Base-by-base conservation (phyloP, 2,888 invertebrate genomes). In the Cephus nigrinus region DNA sequence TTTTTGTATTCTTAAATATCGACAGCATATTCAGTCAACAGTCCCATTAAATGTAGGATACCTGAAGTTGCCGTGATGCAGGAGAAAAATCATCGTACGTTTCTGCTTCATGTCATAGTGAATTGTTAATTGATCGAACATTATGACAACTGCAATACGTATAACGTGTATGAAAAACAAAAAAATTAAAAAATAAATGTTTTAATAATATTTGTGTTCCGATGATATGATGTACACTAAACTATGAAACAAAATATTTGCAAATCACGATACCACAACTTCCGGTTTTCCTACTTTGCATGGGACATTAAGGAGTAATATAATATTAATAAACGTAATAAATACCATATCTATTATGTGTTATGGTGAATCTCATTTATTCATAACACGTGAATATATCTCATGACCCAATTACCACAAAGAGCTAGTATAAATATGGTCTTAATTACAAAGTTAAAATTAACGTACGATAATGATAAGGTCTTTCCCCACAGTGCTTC, bases 331-430 rank as follows among this genome's bases (percentile, higher is more conserved):
- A 55, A 2, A 23, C 55, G 23, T 0, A 55, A 55, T 55, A 55
- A 55, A 55, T 55, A 0, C 3, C 55, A 55, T 55, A 23, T 55
- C 15, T 23, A 55, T 9, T 23, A 55, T 2, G 9, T 55, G 23
- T 55, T 23, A 23, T 1, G 23, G 55, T 83, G 75, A 82, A 85
- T 55, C 87, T 84, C 90, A 90, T 90, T 76, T 71, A 78, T 69
- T 68, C 78, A 55, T 68, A 31, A 77, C 69, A 73, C 72, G 75
- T 55, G 77, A 72, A 75, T 74, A 83, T 88, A 87, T 84, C 84
- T 77, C 79, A 69, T 80, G 88, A 85, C 87, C 88, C 80, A 88
- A 87, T 87, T 88, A 85, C 82, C 82, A 83, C 83, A 86, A 85
- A 83, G 82, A 82, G 78, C 79, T 55, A 36, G 69, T 73, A 36